phyloP scores from a whole-genome alignment of 1,140 invertebrate genomes.

The Doryteuthis pealeii region DNA sequence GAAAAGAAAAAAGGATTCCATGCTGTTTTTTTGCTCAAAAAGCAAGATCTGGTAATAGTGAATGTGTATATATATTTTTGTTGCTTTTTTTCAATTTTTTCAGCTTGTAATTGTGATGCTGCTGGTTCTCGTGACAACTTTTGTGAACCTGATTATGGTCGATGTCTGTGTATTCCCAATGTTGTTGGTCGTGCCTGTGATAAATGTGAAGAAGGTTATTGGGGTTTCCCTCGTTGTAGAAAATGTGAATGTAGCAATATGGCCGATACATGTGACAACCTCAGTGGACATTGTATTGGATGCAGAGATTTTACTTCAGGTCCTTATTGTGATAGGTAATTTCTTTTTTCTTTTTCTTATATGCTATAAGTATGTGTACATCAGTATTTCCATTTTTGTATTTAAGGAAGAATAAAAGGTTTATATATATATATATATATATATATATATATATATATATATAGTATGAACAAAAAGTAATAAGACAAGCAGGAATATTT shows the following conservation, averaged over 20 bases:
- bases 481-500: too few species aligned
- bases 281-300: constrained; percentile 85
- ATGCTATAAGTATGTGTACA: too few species aligned
- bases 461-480: too few species aligned
- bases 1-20: too few species aligned
- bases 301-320: constrained; percentile 89
- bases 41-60: too few species aligned
- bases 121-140: constrained; percentile 93
- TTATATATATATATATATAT: too few species aligned
- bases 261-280: constrained; percentile 88
- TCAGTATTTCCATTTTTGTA: too few species aligned
- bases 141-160: constrained; percentile 87
- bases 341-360: constrained; percentile 1
- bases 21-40: too few species aligned
- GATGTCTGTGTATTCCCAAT: constrained; percentile 91
- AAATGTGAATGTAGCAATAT: constrained; percentile 96
- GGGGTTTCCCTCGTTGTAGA: constrained; percentile 88
- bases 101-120: constrained; percentile 91
- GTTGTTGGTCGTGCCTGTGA: constrained; percentile 85
- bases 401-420: too few species aligned
- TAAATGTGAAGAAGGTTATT: constrained; percentile 50
- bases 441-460: too few species aligned
- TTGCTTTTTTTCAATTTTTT: neutral
- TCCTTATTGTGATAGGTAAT: constrained; percentile 78
- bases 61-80: too few species aligned